These are phyloP conservation scores for Channa argus DNA, from an alignment of 2,113 vertebrate genomes.

Conservation along the genomic window DNA sequence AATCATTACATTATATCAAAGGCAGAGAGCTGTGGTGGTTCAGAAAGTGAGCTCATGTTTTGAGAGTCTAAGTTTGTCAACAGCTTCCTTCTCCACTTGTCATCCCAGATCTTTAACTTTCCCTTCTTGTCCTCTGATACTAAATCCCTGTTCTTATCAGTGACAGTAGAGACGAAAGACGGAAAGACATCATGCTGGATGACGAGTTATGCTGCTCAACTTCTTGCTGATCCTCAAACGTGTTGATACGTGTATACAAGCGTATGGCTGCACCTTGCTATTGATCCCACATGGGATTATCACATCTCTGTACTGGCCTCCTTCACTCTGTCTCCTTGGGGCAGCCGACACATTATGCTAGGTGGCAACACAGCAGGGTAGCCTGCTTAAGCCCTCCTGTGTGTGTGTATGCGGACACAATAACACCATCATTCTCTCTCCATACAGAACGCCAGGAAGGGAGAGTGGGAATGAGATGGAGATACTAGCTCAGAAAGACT, in stretches of 20 bases:
- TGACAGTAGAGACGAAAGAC: constrained; percentile 28
- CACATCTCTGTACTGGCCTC: constrained; percentile 37
- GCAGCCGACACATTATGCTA: constrained; percentile 71
- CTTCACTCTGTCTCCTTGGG: constrained; percentile 70
- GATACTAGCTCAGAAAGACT: constrained; percentile 70
- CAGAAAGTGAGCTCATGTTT: constrained; percentile 23
- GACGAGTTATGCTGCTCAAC: constrained; percentile 52
- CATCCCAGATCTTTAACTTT: constrained; percentile 45
- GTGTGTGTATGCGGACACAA: constrained; percentile 52
- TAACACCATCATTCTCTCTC: constrained; percentile 60
- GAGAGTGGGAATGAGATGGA: constrained; percentile 66
- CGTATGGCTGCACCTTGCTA: constrained; percentile 61
- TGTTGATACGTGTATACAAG: constrained; percentile 71
- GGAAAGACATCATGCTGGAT: constrained; percentile 61
- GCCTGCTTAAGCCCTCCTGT: constrained; percentile 70
- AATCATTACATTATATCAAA: neutral
- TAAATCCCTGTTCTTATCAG: constrained; percentile 61
- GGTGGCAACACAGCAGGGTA: constrained; percentile 69
- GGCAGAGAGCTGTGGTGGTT: constrained; percentile 9
- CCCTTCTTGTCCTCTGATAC: constrained; percentile 58
- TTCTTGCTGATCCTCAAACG: constrained; percentile 71
- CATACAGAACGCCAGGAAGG: constrained; percentile 44
- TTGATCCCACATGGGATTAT: constrained; percentile 80
- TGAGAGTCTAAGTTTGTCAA: constrained; percentile 52
- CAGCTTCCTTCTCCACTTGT: constrained; percentile 38